Evolutionary conservation across 2,888 invertebrate species (phyloP).

Genomic region (Drosophila mimica): DNA sequence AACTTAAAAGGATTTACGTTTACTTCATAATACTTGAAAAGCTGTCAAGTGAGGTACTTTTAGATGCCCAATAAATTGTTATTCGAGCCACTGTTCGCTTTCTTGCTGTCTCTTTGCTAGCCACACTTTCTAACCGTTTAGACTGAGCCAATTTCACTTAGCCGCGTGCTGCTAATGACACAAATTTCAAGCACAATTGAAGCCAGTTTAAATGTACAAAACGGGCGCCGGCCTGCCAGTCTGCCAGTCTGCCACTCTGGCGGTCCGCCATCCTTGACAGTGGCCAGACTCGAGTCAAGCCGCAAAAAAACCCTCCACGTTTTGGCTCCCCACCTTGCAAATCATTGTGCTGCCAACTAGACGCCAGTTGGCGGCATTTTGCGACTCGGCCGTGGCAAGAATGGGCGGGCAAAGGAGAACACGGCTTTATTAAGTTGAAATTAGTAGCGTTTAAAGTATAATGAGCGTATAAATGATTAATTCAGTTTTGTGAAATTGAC

Average conservation of each 20-base stretch:
- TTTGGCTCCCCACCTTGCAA: conserved; percentile 8
- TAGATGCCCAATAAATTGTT: background rate
- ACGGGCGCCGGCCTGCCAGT: conserved; percentile 14
- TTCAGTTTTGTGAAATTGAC: conserved; percentile 63
- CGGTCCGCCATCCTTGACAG: conserved; percentile 21
- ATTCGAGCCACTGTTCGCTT: conserved; percentile 9
- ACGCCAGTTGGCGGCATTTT: conserved; percentile 38
- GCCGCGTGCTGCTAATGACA: conserved; percentile 65
- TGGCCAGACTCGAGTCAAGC: conserved; percentile 17
- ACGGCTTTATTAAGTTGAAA: conserved; percentile 65
- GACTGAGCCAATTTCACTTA: conserved; percentile 29
- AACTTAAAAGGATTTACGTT: background rate
- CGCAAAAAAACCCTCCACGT: conserved; percentile 30
- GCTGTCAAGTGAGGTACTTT: conserved; percentile 12
- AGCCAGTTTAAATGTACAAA: conserved; percentile 58
- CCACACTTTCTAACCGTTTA: conserved; percentile 14
- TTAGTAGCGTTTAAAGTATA: conserved; percentile 72
- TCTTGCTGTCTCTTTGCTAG: background rate
- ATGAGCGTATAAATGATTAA: conserved; percentile 76
- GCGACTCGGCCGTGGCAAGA: conserved; percentile 12
- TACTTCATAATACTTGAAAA: background rate
- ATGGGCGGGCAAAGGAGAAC: background rate
- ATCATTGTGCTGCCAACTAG: conserved; percentile 14
- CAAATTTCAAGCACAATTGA: conserved; percentile 76
- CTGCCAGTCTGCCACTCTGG: background rate